These are phyloP conservation scores for Mormyrops boulengeri DNA, from an alignment of 2,797 vertebrate species.

Conservation along the genomic window DNA sequence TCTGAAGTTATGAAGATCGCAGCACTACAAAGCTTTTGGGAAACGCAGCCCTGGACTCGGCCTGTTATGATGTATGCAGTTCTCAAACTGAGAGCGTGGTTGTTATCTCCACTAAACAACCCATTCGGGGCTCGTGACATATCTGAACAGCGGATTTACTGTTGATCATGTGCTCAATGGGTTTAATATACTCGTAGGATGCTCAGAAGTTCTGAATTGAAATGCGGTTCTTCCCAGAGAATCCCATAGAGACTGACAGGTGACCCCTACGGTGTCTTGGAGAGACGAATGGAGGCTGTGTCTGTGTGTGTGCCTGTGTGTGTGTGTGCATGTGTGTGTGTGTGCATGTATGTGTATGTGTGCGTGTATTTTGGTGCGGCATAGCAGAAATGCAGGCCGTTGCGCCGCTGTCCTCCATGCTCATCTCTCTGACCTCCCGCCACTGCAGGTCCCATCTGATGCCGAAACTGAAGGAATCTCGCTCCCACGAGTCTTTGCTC, in stretches of 20 bases:
- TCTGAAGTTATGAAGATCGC: not conserved
- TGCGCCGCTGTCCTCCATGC: not conserved
- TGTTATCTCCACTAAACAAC: not conserved
- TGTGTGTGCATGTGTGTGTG: not conserved
- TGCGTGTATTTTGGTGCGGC: not conserved
- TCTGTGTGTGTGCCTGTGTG: slow-evolving; percentile 8
- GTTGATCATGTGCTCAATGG: not conserved
- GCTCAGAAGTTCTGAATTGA: not conserved
- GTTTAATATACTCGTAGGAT: not conserved
- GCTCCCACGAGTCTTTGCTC: slow-evolving; percentile 98
- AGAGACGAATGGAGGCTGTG: not conserved
- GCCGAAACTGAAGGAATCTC: slow-evolving; percentile 98
- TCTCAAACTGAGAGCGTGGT: not conserved
- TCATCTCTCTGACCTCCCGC: slow-evolving; percentile 4
- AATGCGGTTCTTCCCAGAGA: not conserved
- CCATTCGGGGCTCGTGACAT: not conserved
- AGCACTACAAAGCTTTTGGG: not conserved
- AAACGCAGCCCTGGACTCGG: not conserved
- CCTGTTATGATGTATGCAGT: not conserved
- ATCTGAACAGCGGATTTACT: not conserved
- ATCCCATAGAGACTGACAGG: not conserved
- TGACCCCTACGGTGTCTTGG: not conserved
- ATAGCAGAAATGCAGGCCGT: not conserved
- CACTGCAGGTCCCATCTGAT: slow-evolving; percentile 93
- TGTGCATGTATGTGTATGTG: not conserved